Conservation (phyloP, 2,888 invertebrate genomes). For the Scaptomyza cyrtandrae region DNA sequence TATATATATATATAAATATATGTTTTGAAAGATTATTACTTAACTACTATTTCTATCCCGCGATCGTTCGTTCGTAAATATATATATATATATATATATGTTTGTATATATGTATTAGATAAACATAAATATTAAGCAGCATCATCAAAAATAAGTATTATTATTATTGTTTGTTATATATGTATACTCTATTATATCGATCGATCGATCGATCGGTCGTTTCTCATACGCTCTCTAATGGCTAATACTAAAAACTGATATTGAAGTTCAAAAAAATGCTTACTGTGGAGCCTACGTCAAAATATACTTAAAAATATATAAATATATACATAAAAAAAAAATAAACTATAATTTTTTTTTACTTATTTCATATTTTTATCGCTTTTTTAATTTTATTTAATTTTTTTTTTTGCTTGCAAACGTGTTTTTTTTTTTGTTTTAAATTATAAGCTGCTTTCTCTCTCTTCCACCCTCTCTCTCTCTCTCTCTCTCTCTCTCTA, state of each 20-base stretch:
- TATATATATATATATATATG: not conserved
- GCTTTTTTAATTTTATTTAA: not conserved
- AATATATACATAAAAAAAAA: not conserved
- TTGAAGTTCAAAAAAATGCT: slow-evolving; percentile 66
- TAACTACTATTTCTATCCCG: slow-evolving; percentile 12
- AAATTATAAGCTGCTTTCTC: slow-evolving; percentile 6
- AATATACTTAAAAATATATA: slow-evolving; percentile 24
- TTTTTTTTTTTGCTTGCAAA: not conserved
- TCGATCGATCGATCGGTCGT: slow-evolving; percentile 8
- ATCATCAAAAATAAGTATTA: slow-evolving; percentile 17
- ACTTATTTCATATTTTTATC: not conserved
- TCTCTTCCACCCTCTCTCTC: not conserved
- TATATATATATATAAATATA: slow-evolving; percentile 8
- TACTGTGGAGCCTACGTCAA: slow-evolving; percentile 56
- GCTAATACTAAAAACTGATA: slow-evolving; percentile 71
- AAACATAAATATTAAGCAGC: slow-evolving; percentile 11
- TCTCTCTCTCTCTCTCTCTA: not conserved
- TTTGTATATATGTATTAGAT: not conserved
- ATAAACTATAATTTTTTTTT: slow-evolving; percentile 5
- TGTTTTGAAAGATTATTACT: slow-evolving; percentile 1
- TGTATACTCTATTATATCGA: not conserved
- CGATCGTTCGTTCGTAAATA: slow-evolving; percentile 12
- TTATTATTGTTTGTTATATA: slow-evolving; percentile 8
- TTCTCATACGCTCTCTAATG: slow-evolving; percentile 29
- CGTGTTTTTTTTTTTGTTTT: not conserved